A percentile compares a stretch with the other conserved stretches of the same genome.
phyloP scores from a whole-genome alignment of 2,113 vertebrate species.

The Callionymus lyra region DNA sequence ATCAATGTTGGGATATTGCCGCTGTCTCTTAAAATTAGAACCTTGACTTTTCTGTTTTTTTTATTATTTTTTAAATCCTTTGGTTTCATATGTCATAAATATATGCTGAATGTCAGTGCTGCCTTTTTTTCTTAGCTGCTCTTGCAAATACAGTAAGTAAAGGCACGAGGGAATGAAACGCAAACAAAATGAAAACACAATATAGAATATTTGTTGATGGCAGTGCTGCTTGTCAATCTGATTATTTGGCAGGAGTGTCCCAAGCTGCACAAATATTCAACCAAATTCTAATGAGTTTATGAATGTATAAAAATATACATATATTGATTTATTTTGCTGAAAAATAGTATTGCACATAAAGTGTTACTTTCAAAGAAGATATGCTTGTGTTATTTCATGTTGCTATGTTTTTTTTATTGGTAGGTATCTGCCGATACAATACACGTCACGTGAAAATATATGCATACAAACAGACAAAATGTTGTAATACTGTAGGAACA shows the following conservation, averaged over 20 bases:
- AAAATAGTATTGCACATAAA: too few relatives aligned
- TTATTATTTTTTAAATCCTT: too few relatives aligned
- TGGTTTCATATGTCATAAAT: conserved; percentile 19
- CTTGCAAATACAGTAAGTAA: conserved; percentile 15
- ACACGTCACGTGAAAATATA: too few relatives aligned
- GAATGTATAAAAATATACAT: too few relatives aligned
- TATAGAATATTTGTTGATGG: conserved; percentile 20
- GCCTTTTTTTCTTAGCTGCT: conserved; percentile 12
- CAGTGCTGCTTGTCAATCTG: conserved; percentile 32
- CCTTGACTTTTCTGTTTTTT: conserved; percentile 14
- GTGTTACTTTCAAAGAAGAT: too few relatives aligned
- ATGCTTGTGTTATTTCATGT: too few relatives aligned
- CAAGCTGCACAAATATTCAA: conserved; percentile 36
- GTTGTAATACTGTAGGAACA: too few relatives aligned
- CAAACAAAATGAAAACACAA: conserved; percentile 31
- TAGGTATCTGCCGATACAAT: too few relatives aligned
- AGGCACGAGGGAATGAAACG: conserved; percentile 35
- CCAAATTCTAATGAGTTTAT: too few relatives aligned
- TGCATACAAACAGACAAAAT: too few relatives aligned
- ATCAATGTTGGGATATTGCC: conserved; percentile 42
- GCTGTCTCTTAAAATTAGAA: conserved; percentile 43
- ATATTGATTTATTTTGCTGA: too few relatives aligned
- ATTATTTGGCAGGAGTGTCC: conserved; percentile 39
- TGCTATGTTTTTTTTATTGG: too few relatives aligned
- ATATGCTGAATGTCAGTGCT: conserved; percentile 24